Evolutionary conservation across 1,140 invertebrate species (phyloP).

Genomic region (Patella vulgata): DNA sequence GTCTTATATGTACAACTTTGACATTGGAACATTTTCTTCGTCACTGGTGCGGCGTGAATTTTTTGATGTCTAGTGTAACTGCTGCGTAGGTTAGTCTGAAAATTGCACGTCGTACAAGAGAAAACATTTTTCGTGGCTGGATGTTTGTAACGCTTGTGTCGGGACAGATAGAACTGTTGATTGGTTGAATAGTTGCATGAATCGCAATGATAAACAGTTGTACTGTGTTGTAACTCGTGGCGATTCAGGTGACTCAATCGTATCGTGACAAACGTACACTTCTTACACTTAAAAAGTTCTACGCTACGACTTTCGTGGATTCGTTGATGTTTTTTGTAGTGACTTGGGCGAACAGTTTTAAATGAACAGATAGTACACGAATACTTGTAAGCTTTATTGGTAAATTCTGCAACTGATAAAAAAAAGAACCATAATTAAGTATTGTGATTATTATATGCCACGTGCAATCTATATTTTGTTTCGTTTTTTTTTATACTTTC

Average conservation of each 20-base stretch:
- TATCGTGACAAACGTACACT: constrained; percentile 62
- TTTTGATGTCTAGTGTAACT: constrained; percentile 3
- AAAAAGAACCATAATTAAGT: no score
- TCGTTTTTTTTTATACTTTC: no score
- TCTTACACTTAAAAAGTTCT: constrained; percentile 55
- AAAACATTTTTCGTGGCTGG: constrained; percentile 6
- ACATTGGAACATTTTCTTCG: constrained; percentile 22
- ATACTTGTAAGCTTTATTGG: constrained; percentile 54
- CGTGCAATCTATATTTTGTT: no score
- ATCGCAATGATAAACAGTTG: constrained; percentile 42
- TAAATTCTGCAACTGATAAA: no score
- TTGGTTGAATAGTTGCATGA: constrained; percentile 39
- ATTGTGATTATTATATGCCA: no score
- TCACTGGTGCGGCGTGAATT: constrained; percentile 10
- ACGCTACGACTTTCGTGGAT: constrained; percentile 54
- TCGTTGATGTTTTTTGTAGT: constrained; percentile 58
- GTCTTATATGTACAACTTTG: constrained; percentile 33
- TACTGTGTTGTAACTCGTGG: constrained; percentile 62
- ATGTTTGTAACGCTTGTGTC: constrained; percentile 22
- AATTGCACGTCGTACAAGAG: constrained; percentile 5
- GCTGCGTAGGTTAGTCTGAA: neutral
- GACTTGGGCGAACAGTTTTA: constrained; percentile 64
- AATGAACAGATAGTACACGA: constrained; percentile 65
- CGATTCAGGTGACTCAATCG: constrained; percentile 55
- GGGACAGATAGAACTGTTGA: constrained; percentile 12